A percentile compares a stretch with the other conserved stretches of the same genome.
Conservation (phyloP, 2,113 vertebrate genomes). For the Recurvirostra avosetta region DNA sequence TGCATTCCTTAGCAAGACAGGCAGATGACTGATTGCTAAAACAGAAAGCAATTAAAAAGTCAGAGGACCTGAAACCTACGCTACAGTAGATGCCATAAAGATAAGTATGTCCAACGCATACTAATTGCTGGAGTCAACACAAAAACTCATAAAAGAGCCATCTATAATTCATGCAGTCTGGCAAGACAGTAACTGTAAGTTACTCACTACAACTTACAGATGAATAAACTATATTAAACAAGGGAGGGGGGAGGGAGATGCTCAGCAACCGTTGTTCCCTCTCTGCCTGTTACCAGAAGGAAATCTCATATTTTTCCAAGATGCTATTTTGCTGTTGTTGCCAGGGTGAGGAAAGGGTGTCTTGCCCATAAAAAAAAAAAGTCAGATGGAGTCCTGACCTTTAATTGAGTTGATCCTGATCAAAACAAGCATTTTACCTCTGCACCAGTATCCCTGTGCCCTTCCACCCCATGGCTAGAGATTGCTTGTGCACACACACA, state of each 20-base stretch:
- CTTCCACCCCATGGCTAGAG: background rate
- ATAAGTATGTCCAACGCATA: conserved; percentile 14
- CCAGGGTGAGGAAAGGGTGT: background rate
- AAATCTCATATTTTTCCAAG: background rate
- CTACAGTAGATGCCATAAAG: conserved; percentile 23
- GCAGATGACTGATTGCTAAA: conserved; percentile 38
- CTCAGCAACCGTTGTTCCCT: background rate
- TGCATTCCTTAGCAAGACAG: background rate
- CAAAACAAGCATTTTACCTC: background rate
- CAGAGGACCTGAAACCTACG: conserved; percentile 8
- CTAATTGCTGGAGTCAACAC: conserved; percentile 38
- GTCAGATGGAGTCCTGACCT: background rate
- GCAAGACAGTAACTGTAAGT: conserved; percentile 15
- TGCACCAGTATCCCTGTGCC: background rate
- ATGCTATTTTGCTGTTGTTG: background rate
- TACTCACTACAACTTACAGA: background rate
- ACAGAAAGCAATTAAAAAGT: conserved; percentile 43
- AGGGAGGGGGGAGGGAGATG: background rate
- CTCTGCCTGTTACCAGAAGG: background rate
- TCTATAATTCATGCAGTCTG: conserved; percentile 61
- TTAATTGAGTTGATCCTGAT: background rate
- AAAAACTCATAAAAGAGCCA: conserved; percentile 48
- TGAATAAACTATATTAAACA: conserved; percentile 9
- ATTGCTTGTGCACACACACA: accelerated
- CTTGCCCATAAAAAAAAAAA: background rate